These are phyloP conservation scores for Austrofundulus limnaeus DNA, from an alignment of 2,113 vertebrate genomes.

Conservation along the genomic window DNA sequence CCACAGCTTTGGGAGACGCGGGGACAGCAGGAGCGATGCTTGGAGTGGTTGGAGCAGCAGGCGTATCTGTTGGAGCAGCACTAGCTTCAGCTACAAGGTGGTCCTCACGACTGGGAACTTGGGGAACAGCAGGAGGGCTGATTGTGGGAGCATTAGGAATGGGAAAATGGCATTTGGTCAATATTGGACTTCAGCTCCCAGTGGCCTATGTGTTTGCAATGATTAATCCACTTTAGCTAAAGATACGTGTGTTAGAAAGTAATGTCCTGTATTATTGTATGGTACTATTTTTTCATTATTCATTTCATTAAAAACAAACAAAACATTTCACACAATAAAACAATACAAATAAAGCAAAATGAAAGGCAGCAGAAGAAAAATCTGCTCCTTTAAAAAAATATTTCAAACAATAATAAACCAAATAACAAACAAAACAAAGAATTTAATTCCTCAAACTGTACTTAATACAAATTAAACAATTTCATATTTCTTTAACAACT, in stretches of 20 bases:
- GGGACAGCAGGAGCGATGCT: constrained; percentile 66
- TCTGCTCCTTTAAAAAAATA: too few species aligned
- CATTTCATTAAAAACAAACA: too few species aligned
- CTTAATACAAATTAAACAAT: too few species aligned
- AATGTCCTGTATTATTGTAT: not conserved
- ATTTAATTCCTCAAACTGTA: too few species aligned
- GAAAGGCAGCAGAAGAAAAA: too few species aligned
- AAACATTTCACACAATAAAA: too few species aligned
- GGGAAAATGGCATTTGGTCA: constrained; percentile 65
- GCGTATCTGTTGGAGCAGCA: constrained; percentile 66
- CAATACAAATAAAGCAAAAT: too few species aligned
- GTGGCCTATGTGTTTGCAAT: constrained; percentile 69
- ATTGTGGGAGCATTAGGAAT: constrained; percentile 55
- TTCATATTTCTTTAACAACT: too few species aligned
- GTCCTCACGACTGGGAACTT: constrained; percentile 57
- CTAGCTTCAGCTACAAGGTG: constrained; percentile 54
- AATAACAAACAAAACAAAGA: too few species aligned
- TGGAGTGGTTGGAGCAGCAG: constrained; percentile 63
- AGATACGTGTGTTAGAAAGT: not conserved
- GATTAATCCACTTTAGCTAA: constrained; percentile 60
- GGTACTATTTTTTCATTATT: not conserved
- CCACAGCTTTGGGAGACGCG: constrained; percentile 52
- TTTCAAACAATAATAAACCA: too few species aligned
- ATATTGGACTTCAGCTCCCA: constrained; percentile 69
- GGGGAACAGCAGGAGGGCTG: constrained; percentile 60